phyloP scores from a whole-genome alignment of 2,888 invertebrate species.

The Pandemis heparana region DNA sequence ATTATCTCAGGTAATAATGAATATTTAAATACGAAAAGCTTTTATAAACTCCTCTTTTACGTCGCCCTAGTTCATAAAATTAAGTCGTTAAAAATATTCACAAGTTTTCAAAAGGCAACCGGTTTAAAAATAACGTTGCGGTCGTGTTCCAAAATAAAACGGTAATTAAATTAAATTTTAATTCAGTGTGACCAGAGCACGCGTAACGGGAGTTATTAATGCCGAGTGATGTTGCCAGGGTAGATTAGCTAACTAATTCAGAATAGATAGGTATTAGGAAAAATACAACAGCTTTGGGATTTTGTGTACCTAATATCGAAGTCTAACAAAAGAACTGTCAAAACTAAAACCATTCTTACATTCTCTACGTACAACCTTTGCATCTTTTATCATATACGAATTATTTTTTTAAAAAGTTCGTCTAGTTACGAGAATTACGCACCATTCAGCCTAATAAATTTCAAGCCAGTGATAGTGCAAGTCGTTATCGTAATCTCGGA shows the following conservation, averaged over 20 bases:
- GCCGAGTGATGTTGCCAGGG: conserved; percentile 16
- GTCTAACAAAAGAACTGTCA: too few species aligned
- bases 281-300: not conserved
- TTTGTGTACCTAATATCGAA: not conserved
- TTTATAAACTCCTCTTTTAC: not conserved
- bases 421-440: conserved; percentile 26
- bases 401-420: not conserved
- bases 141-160: conserved; percentile 29
- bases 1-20: not conserved
- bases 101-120: conserved; percentile 5
- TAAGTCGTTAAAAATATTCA: conserved; percentile 6
- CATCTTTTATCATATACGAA: not conserved
- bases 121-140: conserved; percentile 11
- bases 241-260: conserved; percentile 27
- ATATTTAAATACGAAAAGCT: conserved; percentile 7
- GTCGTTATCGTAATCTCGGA: conserved; percentile 35
- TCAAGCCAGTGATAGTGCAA: conserved; percentile 24
- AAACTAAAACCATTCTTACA: too few species aligned
- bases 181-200: conserved; percentile 40
- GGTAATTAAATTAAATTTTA: conserved; percentile 36
- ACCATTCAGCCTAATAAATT: conserved; percentile 35
- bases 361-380: not conserved
- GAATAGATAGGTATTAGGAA: not conserved
- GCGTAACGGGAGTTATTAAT: conserved; percentile 28
- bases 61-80: conserved; percentile 1